Evolutionary conservation across 2,797 vertebrate genomes (phyloP).

Genomic region (Sebastes glaucus): DNA sequence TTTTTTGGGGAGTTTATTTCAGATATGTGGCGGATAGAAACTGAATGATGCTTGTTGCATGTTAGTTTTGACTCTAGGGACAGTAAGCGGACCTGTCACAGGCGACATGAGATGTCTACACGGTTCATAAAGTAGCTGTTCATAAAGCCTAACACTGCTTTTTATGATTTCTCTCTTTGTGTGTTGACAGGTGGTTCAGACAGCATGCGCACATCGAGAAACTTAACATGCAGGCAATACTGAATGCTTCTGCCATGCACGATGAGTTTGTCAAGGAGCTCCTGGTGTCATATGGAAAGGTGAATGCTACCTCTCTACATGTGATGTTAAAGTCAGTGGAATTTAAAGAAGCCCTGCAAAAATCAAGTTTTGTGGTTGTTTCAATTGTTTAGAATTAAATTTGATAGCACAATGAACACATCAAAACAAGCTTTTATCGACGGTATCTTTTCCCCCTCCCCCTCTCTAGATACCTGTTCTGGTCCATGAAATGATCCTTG

Average conservation of each 20-base stretch:
- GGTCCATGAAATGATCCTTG: conserved; percentile 89
- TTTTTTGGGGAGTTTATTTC: background rate
- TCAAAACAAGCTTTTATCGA: background rate
- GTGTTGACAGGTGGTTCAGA: conserved; percentile 87
- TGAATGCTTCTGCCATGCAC: conserved; percentile 84
- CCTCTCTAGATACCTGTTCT: conserved; percentile 85
- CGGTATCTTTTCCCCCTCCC: background rate
- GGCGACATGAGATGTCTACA: background rate
- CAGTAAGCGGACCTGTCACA: background rate
- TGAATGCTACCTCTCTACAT: conserved; percentile 52
- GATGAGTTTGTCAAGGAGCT: conserved; percentile 92
- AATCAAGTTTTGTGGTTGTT: background rate
- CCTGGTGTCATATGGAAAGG: conserved; percentile 89
- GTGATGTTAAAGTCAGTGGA: background rate
- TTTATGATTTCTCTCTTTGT: background rate
- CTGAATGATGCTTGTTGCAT: background rate
- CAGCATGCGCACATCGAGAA: conserved; percentile 94
- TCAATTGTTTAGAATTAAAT: background rate
- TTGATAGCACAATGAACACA: background rate
- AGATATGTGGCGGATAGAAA: background rate
- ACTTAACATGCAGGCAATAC: conserved; percentile 94
- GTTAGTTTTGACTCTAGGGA: background rate
- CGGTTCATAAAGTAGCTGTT: background rate
- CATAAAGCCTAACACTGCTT: background rate
- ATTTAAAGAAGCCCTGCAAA: background rate